A percentile compares a stretch with the other conserved stretches of the same genome.
Conservation (phyloP, 2,113 vertebrate species). For the Sinocyclocheilus maitianheensis region DNA sequence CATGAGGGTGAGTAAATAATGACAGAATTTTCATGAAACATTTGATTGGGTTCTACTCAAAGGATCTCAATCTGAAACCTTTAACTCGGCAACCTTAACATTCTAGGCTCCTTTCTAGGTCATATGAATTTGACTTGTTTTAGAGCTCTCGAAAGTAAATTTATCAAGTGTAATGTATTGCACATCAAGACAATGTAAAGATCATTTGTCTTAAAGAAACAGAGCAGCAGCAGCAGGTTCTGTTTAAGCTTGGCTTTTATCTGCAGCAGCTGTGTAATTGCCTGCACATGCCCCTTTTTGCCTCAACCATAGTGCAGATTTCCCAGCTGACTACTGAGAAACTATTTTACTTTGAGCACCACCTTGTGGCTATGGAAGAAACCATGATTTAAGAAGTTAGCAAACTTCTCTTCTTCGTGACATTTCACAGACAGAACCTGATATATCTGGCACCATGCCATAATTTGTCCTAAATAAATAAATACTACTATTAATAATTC, state of each 20-base stretch:
- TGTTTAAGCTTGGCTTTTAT: background rate
- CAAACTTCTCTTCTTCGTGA: no score
- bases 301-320: background rate
- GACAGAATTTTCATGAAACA: background rate
- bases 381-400: background rate
- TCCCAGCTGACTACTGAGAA: background rate
- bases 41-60: background rate
- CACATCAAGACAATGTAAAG: background rate
- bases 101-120: background rate
- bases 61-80: background rate
- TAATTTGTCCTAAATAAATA: background rate
- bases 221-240: conserved; percentile 14
- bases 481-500: background rate
- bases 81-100: background rate
- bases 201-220: background rate
- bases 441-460: no score
- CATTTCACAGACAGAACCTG: no score
- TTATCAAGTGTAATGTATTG: background rate
- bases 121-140: background rate
- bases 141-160: background rate
- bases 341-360: conserved; percentile 22
- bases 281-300: background rate
- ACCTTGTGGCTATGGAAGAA: background rate
- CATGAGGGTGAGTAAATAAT: background rate
- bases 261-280: background rate